phyloP scores from a whole-genome alignment of 2,113 vertebrate genomes.

The Girardinichthys multiradiatus region DNA sequence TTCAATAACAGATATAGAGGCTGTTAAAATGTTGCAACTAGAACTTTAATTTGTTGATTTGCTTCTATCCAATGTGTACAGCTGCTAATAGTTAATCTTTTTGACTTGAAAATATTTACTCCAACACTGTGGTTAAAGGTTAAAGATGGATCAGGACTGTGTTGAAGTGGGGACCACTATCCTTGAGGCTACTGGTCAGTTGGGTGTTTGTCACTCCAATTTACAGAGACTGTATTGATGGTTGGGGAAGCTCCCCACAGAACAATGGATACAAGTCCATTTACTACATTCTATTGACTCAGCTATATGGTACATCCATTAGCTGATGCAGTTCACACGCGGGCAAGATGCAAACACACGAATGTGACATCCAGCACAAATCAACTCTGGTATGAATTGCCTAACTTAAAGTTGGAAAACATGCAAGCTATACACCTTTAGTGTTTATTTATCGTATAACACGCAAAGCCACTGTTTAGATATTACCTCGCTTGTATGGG shows the following conservation, averaged over 20 bases:
- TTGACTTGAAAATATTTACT: too few relatives aligned
- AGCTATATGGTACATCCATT: constrained; percentile 17
- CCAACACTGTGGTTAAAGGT: neutral
- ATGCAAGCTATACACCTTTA: neutral
- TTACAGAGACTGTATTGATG: constrained; percentile 48
- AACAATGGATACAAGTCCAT: constrained; percentile 35
- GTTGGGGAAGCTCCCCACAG: constrained; percentile 40
- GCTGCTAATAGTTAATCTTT: too few relatives aligned
- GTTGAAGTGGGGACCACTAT: neutral
- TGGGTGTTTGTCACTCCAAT: constrained; percentile 26
- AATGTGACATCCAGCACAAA: constrained; percentile 28
- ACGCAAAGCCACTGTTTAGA: neutral
- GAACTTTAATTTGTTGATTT: too few relatives aligned
- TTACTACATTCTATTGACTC: constrained; percentile 33
- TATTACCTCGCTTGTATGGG: neutral
- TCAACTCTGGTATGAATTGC: neutral
- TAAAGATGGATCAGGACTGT: neutral
- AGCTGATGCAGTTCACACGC: constrained; percentile 7
- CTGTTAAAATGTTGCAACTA: too few relatives aligned
- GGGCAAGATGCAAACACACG: constrained; percentile 21
- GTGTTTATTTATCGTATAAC: neutral
- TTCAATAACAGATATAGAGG: too few relatives aligned
- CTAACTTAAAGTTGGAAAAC: neutral
- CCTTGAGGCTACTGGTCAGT: neutral
- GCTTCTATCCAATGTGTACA: too few relatives aligned